Percentiles rank a stretch among this genome's conserved stretches.
These are phyloP conservation scores for Eulemur rubriventer DNA, from an alignment of 2,797 vertebrate species.

Conservation along the genomic window DNA sequence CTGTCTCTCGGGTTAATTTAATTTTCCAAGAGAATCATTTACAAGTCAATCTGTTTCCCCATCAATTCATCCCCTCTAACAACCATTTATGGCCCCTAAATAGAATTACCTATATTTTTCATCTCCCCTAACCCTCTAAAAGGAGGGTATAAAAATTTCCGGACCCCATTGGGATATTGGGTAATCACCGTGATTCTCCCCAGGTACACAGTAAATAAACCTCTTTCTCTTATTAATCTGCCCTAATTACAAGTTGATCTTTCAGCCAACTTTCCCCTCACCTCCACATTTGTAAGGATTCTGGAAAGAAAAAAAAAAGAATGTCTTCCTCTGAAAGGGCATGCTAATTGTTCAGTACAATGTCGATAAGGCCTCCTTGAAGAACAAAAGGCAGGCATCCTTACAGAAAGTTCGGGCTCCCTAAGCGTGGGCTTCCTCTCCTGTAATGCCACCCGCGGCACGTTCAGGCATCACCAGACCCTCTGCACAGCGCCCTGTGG, in stretches of 20 bases:
- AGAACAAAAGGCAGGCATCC: background rate
- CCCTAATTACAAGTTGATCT: background rate
- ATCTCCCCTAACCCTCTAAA: background rate
- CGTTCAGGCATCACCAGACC: background rate
- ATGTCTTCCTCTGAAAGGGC: background rate
- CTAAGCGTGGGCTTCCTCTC: background rate
- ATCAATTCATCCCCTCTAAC: background rate
- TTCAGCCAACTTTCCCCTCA: background rate
- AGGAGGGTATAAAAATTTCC: background rate
- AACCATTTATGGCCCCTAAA: background rate
- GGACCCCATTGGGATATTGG: background rate
- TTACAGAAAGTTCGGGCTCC: background rate
- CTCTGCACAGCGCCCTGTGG: background rate
- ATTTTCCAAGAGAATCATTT: background rate
- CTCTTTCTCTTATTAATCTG: background rate
- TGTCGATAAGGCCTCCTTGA: background rate
- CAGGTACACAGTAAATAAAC: background rate
- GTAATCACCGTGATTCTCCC: background rate
- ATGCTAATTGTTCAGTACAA: too few species aligned
- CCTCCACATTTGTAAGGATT: too few species aligned
- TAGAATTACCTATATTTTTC: background rate
- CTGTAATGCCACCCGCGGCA: accelerated
- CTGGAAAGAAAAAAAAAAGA: background rate
- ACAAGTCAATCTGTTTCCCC: background rate
- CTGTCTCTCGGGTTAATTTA: background rate